phyloP scores from a whole-genome alignment of 2,797 vertebrate species.

The Sebastes paucispinis region DNA sequence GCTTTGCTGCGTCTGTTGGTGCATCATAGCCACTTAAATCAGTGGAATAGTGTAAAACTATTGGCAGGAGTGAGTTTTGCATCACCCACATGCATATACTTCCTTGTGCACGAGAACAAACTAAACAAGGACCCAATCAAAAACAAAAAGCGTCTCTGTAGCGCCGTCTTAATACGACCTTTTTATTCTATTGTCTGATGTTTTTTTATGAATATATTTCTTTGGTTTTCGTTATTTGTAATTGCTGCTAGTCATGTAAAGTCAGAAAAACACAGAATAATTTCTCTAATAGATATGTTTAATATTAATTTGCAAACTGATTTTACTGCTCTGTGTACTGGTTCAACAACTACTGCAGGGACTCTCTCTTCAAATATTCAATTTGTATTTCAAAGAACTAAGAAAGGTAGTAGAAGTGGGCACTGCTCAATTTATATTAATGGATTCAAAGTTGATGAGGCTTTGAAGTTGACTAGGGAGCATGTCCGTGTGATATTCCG shows the following conservation, averaged over 20 bases:
- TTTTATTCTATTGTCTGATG: background rate
- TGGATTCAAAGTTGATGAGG: conserved; percentile 43
- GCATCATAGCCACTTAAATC: background rate
- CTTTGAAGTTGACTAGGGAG: conserved; percentile 60
- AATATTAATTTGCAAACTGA: background rate
- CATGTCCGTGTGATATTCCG: conserved; percentile 23
- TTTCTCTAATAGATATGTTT: background rate
- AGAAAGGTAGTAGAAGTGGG: conserved; percentile 5
- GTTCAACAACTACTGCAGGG: background rate
- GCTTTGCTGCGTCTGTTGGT: background rate
- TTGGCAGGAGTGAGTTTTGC: background rate
- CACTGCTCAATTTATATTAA: conserved; percentile 58
- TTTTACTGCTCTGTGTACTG: conserved; percentile 2
- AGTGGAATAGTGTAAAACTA: background rate
- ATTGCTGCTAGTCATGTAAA: background rate
- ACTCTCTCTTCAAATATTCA: conserved; percentile 3
- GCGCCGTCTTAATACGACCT: background rate
- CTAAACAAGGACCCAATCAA: background rate
- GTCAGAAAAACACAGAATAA: background rate
- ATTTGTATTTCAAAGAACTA: conserved; percentile 27
- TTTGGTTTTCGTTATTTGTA: background rate
- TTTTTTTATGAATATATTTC: background rate
- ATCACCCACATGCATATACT: too few species aligned
- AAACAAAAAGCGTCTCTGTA: background rate
- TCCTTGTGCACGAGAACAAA: background rate